Evolutionary conservation across 2,888 invertebrate species (phyloP), one percentile per base, ranked within the genome.

Genomic region (Scelioninae gen. 1): DNA sequence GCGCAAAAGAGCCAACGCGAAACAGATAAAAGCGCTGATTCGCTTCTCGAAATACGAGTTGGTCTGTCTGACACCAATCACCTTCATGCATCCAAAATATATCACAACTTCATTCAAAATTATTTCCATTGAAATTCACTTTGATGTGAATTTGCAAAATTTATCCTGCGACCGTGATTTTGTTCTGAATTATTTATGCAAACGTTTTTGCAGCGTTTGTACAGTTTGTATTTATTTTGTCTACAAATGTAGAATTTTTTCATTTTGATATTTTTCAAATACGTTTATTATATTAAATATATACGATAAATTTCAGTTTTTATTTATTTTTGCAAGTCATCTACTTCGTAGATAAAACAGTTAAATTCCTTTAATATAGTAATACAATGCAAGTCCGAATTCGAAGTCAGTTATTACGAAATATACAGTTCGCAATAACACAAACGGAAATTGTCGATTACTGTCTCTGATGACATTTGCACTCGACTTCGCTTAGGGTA

Each of bases 11-110:
- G 62, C 43, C 56, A 49, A n/a, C 40, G 55, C 71, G 65, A 82
- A 45, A 82, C 68, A 43, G 77, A 77, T 77, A 74, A 82, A 81
- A 71, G 65, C 71, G 71, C 66, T 66, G 72, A 82, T 82, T 76
- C 58, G 55, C 47, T 43, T n/a, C 38, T 16, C 53, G 45, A 58
- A 80, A 79, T 66, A 32, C 58, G 34, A 45, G 40, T 62, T 16
- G 66, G 31, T 62, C 72, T 47, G 47, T 40, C n/a, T 11, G 31
- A 49, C 65, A 47, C 74, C 66, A 71, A 71, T 66, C 79, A 58
- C 58, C 65, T 69, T 69, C 32, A 15, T 15, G 9, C 49, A 11
- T 34, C 23, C n/a, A 5, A 65, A 72, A 72, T 66, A 72, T 49
- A 68, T 74, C 40, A 53, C 58, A 45, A 63, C 51, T 77, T 56